Evolutionary conservation across 2,797 vertebrate genomes (phyloP).

Genomic region (Hydrocynus forskahlii): DNA sequence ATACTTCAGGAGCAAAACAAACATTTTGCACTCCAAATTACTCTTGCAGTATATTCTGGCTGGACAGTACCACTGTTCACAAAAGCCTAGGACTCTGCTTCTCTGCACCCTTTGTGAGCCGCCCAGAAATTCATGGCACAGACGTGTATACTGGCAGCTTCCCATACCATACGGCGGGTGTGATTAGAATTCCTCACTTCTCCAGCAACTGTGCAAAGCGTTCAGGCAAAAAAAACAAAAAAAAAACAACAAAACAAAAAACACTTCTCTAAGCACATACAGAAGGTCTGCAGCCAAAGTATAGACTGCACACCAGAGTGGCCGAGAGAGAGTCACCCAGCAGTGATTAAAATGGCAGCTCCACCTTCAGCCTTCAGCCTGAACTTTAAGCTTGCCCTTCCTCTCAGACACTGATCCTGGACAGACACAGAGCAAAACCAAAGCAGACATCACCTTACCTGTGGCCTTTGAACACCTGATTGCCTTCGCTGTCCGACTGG

Average conservation of each 20-base stretch:
- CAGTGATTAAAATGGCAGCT: background rate
- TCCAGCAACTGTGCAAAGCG: constrained; percentile 1
- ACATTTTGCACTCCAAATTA: background rate
- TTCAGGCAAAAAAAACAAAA: background rate
- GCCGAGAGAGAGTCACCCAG: background rate
- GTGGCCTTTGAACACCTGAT: constrained; percentile 93
- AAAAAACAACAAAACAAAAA: background rate
- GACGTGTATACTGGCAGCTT: constrained; percentile 13
- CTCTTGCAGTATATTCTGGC: background rate
- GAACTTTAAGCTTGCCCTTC: background rate
- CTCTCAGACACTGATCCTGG: constrained; percentile 11
- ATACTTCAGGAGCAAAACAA: background rate
- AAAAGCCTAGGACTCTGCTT: background rate
- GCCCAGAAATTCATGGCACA: constrained; percentile 28
- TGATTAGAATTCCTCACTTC: constrained; percentile 44
- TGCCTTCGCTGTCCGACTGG: constrained; percentile 83
- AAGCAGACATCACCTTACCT: constrained; percentile 75
- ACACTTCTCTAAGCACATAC: constrained; percentile 7
- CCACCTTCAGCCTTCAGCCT: background rate
- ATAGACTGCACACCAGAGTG: background rate
- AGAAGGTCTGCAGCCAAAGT: background rate
- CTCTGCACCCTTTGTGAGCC: constrained; percentile 17
- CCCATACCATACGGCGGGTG: constrained; percentile 8
- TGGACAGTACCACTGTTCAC: background rate
- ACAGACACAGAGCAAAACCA: constrained; percentile 33